Conservation (phyloP, 2,113 vertebrate genomes). For the Apeltes quadracus region DNA sequence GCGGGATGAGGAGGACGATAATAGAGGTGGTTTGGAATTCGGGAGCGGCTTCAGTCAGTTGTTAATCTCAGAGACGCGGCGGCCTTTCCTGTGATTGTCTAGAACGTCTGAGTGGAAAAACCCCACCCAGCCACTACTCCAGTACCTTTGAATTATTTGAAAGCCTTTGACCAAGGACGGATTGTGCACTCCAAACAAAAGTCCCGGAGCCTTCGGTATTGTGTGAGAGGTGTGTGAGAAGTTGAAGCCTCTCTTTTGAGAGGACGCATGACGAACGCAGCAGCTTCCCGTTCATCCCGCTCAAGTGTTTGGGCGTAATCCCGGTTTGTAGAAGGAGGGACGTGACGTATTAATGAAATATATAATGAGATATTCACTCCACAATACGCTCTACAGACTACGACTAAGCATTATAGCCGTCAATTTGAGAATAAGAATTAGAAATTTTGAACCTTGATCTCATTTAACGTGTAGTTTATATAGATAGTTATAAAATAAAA, state of each 20-base stretch:
- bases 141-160: constrained; percentile 36
- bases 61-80: constrained; percentile 49
- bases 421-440: not conserved
- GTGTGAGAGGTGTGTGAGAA: not conserved
- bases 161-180: constrained; percentile 7
- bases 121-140: constrained; percentile 37
- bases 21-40: not conserved
- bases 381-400: too few relatives aligned
- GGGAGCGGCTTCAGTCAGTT: constrained; percentile 12
- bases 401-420: too few relatives aligned
- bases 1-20: too few relatives aligned
- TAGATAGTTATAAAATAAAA: too few relatives aligned
- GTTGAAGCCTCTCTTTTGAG: not conserved
- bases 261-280: not conserved
- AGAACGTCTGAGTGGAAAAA: constrained; percentile 16
- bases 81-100: constrained; percentile 70
- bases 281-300: constrained; percentile 19
- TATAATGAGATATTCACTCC: too few relatives aligned
- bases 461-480: not conserved
- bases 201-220: not conserved
- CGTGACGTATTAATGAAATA: too few relatives aligned
- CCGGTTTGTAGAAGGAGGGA: not conserved
- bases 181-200: not conserved
- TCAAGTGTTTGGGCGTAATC: constrained; percentile 13
- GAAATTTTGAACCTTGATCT: too few relatives aligned